Evolutionary conservation across 2,888 invertebrate species (phyloP), one percentile per base, ranked within the genome.

Genomic region (Dermolepida albohirtum): DNA sequence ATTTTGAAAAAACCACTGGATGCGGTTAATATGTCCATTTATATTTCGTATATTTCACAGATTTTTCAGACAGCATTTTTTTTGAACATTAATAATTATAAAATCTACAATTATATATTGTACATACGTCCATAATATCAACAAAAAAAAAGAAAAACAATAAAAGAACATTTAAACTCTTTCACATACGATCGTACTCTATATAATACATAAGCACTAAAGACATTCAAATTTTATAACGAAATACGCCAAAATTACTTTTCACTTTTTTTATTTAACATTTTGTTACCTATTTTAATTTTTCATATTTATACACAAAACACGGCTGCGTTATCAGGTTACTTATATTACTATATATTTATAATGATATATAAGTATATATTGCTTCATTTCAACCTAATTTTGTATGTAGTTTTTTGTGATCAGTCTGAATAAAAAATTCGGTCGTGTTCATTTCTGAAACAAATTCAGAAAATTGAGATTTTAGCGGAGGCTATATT

Each of bases 381-480:
- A 81, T 82, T 81, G 79, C 80, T 82, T 80, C 76, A 81, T 74
- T 39, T 54, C 40, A 14, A 40, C 17, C 8, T 54, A 34, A 17
- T 40, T 14, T 52, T 52, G 40, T 40, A 16, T 40, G 6, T 54
- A 8, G 8, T 39, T 52, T n/a, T 14, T 11, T 72, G 74, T 78
- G 78, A 78, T 82, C 82, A 82, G 82, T 82, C 82, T 81, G 80
- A 81, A 79, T 77, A 78, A 76, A 78, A 80, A 80, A 81, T 81
- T 81, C 79, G 79, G 77, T 78, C 76, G 78, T 74, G 76, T 79
- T 77, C 78, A 76, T 77, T 75, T 52, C n/a, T 55, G 34, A 17
- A 34, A 16, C 14, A 44, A 11, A 14, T 29, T 54, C 22, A 16
- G 11, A 49, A 49, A 22, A 16, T 22, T 27, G 11, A 12, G 10